A percentile compares a stretch with the other conserved stretches of the same genome.
Evolutionary conservation across 2,113 vertebrate species (phyloP).

Genomic region (Grammomys dolichurus): DNA sequence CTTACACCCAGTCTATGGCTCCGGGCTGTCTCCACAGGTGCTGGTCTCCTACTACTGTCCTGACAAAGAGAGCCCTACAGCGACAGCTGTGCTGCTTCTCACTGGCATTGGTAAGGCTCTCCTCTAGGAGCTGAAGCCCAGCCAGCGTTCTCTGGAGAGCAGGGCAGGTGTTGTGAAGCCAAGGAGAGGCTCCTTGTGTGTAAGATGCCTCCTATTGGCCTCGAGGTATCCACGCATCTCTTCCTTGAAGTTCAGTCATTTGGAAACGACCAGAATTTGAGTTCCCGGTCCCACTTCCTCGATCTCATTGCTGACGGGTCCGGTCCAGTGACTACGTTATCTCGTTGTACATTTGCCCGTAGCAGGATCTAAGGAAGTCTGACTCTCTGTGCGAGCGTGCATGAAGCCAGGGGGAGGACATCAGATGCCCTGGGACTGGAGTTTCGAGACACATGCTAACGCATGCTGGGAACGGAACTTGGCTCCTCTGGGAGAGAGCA

Average conservation of each 20-base stretch:
- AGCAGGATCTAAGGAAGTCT: not conserved
- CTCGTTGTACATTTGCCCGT: not conserved
- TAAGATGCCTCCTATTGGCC: rapidly evolving
- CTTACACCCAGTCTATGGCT: too few relatives aligned
- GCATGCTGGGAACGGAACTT: not conserved
- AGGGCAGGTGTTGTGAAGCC: not conserved
- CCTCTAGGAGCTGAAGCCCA: not conserved
- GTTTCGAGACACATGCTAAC: too few relatives aligned
- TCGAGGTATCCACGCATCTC: rapidly evolving
- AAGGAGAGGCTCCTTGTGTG: rapidly evolving
- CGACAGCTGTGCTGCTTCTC: conserved; percentile 88
- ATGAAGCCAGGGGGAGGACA: too few relatives aligned
- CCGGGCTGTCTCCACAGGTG: conserved; percentile 83
- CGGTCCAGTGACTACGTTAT: not conserved
- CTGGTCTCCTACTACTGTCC: conserved; percentile 87
- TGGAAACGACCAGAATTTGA: rapidly evolving
- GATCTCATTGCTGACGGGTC: rapidly evolving
- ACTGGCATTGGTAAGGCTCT: conserved; percentile 91
- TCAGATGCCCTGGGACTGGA: not conserved
- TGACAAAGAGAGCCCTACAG: conserved; percentile 57
- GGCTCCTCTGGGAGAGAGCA: not conserved
- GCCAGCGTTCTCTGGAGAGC: not conserved
- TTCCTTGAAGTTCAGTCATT: not conserved
- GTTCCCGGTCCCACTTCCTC: rapidly evolving
- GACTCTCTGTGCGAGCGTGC: not conserved